phyloP scores from a whole-genome alignment of 2,888 invertebrate species.

The Cryptophagus acutangulus region DNA sequence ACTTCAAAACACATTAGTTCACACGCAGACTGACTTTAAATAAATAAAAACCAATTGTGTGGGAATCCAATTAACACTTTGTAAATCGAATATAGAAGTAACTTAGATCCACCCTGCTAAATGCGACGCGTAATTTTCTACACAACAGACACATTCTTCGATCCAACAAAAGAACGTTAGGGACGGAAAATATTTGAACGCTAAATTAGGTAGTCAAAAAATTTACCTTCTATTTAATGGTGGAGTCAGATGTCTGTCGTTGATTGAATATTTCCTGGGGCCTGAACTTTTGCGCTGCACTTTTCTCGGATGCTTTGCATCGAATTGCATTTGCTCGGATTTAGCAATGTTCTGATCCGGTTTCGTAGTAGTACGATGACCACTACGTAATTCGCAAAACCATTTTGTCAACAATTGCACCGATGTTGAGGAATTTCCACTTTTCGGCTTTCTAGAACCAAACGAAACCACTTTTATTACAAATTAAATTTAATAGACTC shows the following conservation, averaged over 20 bases:
- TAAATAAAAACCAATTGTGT: slow-evolving; percentile 9
- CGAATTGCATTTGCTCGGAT: no score
- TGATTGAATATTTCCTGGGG: slow-evolving; percentile 33
- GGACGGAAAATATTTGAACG: no score
- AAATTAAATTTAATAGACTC: no score
- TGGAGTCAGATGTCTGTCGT: slow-evolving; percentile 23
- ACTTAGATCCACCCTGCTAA: slow-evolving; percentile 14
- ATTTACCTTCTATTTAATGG: slow-evolving; percentile 26
- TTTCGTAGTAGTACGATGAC: no score
- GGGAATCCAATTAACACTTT: slow-evolving; percentile 16
- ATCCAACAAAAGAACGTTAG: no score
- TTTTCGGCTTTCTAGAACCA: no score
- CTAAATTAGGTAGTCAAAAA: slow-evolving; percentile 2
- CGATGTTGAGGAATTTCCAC: no score
- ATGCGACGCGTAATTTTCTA: slow-evolving; percentile 3
- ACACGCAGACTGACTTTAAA: slow-evolving; percentile 8
- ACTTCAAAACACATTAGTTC: slow-evolving; percentile 19
- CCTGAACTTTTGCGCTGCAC: no score
- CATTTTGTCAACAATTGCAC: not conserved
- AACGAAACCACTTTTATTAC: no score
- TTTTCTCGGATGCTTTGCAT: no score
- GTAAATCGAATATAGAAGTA: slow-evolving; percentile 13
- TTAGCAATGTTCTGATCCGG: no score
- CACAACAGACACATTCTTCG: no score
- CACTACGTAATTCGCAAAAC: not conserved